phyloP scores from a whole-genome alignment of 2,113 vertebrate species.

The Melozone crissalis region DNA sequence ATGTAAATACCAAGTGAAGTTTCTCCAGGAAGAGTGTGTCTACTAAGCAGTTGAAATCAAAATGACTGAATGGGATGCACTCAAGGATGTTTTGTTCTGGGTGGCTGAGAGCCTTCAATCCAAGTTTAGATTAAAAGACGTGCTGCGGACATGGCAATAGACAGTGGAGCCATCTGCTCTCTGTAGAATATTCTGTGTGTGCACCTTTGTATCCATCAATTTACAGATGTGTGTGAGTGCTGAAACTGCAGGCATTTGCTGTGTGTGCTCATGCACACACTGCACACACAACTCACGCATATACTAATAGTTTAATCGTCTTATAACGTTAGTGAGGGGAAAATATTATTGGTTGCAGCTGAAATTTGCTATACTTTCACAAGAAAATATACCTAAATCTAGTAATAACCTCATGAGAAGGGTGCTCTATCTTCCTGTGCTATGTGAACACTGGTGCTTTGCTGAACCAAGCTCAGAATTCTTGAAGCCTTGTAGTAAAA shows the following conservation, averaged over 20 bases:
- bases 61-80: not conserved
- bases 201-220: not conserved
- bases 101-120: not conserved
- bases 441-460: not conserved
- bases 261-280: not conserved
- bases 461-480: not conserved
- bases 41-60: not conserved
- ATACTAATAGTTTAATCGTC: not conserved
- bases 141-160: not conserved
- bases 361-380: not conserved
- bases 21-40: not conserved
- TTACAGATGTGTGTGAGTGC: accelerated
- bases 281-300: not conserved
- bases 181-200: not conserved
- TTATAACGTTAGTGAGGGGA: not conserved
- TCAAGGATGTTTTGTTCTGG: not conserved
- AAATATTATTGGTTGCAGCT: not conserved
- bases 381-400: not conserved
- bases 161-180: not conserved
- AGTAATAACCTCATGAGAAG: not conserved
- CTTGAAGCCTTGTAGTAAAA: not conserved
- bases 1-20: not conserved
- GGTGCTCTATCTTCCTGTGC: not conserved
- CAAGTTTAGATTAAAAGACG: not conserved
- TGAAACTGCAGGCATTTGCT: not conserved